Conservation (phyloP, 2,797 vertebrate species). For the Rhinatrema bivittatum region DNA sequence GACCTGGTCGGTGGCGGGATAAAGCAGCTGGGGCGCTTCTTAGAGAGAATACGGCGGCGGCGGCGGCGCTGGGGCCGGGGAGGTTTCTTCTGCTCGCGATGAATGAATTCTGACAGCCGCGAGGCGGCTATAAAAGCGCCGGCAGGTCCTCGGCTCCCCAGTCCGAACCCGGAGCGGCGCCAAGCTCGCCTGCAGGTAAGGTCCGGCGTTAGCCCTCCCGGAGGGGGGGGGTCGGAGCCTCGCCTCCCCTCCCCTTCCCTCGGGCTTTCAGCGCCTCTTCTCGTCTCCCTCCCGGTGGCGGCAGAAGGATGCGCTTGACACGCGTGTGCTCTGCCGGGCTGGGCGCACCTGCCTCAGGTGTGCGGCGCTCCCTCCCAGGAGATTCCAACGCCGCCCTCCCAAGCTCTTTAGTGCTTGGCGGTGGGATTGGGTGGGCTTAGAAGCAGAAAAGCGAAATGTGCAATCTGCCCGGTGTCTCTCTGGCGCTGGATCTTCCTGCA, state of each 20-base stretch:
- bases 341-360: no score
- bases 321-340: no score
- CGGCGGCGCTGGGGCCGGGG: conserved; percentile 8
- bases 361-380: no score
- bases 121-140: background rate
- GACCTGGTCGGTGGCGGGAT: no score
- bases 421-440: no score
- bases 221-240: background rate
- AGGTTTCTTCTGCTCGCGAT: background rate
- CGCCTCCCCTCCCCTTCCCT: background rate
- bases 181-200: background rate
- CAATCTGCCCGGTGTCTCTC: no score
- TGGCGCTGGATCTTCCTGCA: no score
- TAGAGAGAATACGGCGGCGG: conserved; percentile 40
- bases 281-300: no score
- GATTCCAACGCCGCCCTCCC: no score
- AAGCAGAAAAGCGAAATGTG: no score
- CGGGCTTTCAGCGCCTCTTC: background rate
- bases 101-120: background rate
- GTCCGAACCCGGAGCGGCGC: background rate
- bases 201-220: background rate
- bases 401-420: no score
- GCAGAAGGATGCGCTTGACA: no score
- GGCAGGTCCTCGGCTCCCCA: background rate
- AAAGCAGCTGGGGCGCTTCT: background rate